phyloP scores from a whole-genome alignment of 2,113 vertebrate genomes.

The Hippoglossus stenolepis region DNA sequence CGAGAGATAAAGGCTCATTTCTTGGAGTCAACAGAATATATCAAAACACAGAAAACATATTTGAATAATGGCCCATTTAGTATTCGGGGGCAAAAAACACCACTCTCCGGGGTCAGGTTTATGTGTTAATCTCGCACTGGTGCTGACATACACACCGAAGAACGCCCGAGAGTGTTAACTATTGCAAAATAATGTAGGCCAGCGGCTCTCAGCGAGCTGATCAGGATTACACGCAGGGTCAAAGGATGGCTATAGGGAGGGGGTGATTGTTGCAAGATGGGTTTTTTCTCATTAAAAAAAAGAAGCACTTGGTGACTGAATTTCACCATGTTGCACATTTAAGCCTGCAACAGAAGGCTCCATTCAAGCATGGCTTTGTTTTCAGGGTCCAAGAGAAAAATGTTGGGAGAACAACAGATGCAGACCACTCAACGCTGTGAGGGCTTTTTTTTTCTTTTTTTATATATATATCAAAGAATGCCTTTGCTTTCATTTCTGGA shows the following conservation, averaged over 20 bases:
- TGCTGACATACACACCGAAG: neutral
- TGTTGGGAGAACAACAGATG: slow-evolving; percentile 26
- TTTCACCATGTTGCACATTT: slow-evolving; percentile 4
- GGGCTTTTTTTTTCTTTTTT: slow-evolving; percentile 25
- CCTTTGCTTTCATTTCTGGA: slow-evolving; percentile 33
- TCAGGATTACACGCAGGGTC: slow-evolving; percentile 8
- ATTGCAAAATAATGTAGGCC: slow-evolving; percentile 19
- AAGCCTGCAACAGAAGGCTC: neutral
- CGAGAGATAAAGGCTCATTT: neutral
- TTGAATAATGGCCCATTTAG: slow-evolving; percentile 5
- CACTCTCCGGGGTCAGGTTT: slow-evolving; percentile 4
- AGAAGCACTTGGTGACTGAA: neutral
- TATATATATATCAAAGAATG: slow-evolving; percentile 21
- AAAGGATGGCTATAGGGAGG: neutral
- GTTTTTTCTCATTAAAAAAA: neutral
- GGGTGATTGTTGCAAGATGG: neutral
- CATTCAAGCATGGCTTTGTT: slow-evolving; percentile 20
- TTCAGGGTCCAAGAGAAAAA: neutral
- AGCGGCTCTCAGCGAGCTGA: slow-evolving; percentile 6
- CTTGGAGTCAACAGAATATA: neutral
- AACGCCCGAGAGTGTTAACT: neutral
- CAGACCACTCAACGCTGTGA: slow-evolving; percentile 21
- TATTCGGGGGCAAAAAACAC: neutral
- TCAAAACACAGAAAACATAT: neutral
- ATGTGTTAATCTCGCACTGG: slow-evolving; percentile 13